phyloP scores from a whole-genome alignment of 1,140 invertebrate species.

The Calliphora vicina region DNA sequence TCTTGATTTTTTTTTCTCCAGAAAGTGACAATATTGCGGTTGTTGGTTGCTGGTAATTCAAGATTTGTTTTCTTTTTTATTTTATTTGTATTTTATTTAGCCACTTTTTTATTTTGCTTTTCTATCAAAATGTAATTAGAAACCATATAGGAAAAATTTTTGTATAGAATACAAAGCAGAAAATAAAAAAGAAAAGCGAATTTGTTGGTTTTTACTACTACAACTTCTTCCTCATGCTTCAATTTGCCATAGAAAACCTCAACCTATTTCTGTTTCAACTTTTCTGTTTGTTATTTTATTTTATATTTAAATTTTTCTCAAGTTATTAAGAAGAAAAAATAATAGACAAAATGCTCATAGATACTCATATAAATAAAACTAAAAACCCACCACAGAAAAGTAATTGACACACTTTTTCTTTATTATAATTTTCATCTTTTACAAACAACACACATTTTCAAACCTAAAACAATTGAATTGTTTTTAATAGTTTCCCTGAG shows the following conservation, averaged over 20 bases:
- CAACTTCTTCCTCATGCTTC: background rate
- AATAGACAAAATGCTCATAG: background rate
- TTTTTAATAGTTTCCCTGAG: background rate
- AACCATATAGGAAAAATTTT: background rate
- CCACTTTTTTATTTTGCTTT: background rate
- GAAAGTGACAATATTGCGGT: conserved; percentile 9
- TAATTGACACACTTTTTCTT: conserved; percentile 14
- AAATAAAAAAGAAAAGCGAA: background rate
- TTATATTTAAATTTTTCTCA: background rate
- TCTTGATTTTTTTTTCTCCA: background rate
- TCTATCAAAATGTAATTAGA: background rate
- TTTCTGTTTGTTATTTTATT: background rate
- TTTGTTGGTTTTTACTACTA: background rate
- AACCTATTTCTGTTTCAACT: background rate
- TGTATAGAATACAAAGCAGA: background rate
- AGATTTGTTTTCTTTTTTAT: background rate
- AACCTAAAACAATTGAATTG: background rate
- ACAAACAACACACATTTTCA: too few species aligned
- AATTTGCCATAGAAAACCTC: background rate
- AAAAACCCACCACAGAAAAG: background rate
- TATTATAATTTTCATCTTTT: background rate
- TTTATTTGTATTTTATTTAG: too few species aligned
- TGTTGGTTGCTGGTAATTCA: background rate
- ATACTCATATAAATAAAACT: background rate
- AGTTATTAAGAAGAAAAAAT: background rate